Conservation (phyloP, 2,113 vertebrate genomes). For the Colinus virginianus region DNA sequence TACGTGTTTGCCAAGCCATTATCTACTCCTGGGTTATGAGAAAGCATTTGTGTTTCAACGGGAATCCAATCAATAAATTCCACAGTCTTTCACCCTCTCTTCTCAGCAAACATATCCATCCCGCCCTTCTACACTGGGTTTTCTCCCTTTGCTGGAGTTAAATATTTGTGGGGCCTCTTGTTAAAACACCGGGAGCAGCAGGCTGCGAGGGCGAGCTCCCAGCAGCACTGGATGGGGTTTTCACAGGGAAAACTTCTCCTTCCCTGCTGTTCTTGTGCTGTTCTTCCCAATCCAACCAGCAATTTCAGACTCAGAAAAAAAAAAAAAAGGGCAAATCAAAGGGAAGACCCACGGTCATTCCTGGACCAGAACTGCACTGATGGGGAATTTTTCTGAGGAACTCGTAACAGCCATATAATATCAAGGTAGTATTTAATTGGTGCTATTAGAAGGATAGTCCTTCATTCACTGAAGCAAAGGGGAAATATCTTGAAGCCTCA, state of each 20-base stretch:
- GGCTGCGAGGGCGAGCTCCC: accelerated
- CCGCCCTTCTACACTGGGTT: neutral
- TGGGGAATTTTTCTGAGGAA: neutral
- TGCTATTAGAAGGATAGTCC: neutral
- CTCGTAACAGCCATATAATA: neutral
- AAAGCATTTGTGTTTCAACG: constrained; percentile 15
- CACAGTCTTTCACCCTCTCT: constrained; percentile 45
- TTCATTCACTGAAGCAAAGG: neutral
- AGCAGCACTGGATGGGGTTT: neutral
- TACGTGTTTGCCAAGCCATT: constrained; percentile 54
- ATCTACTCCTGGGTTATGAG: constrained; percentile 12
- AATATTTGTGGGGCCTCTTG: constrained; percentile 32
- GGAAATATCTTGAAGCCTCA: neutral
- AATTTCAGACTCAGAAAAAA: neutral
- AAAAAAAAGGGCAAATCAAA: neutral
- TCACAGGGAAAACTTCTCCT: neutral
- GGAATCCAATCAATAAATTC: constrained; percentile 55
- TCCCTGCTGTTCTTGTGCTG: neutral
- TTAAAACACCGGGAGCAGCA: neutral
- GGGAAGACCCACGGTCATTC: neutral
- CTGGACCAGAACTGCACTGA: neutral
- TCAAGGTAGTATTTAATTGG: neutral
- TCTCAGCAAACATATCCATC: constrained; percentile 13
- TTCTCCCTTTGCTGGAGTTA: neutral
- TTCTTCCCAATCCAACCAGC: neutral